Evolutionary conservation across 2,888 invertebrate species (phyloP), one percentile per base, ranked within the genome.

Genomic region (Urechis unicinctus): DNA sequence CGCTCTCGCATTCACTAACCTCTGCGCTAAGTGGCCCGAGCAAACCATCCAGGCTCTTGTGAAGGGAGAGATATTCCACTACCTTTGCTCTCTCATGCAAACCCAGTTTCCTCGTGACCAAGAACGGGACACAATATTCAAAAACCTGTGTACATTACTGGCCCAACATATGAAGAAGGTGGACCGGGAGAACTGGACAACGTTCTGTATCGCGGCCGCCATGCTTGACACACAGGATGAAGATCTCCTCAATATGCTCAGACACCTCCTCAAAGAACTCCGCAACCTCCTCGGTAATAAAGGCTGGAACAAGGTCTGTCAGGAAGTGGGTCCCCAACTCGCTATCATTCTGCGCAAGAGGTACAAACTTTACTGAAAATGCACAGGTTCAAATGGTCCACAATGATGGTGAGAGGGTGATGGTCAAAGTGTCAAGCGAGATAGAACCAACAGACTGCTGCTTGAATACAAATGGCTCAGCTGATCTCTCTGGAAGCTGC

Each of bases 341-440:
- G 36, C 59, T 17, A 47, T 41, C 30, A 43, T 46, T 17, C 52
- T 62, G 36, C 50, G 62, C n/a, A 58, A 57, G 30, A 45, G 50
- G 2, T 62, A 61, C 51, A 61, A 59, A 46, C 44, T 62, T 22
- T 62, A 62, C 49, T 62, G 41, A 36, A 17, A 36, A 36, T 36
- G 36, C 36, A 36, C 36, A 36, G 36, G 36, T n/a, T n/a, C n/a
- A n/a, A n/a, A n/a, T n/a, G n/a, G n/a, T n/a, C n/a, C n/a, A n/a
- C n/a, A n/a, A n/a, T n/a, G n/a, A n/a, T n/a, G n/a, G n/a, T n/a
- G n/a, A n/a, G n/a, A n/a, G n/a, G n/a, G n/a, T n/a, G n/a, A n/a
- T n/a, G n/a, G n/a, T n/a, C n/a, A n/a, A n/a, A n/a, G n/a, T n/a
- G n/a, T n/a, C n/a, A n/a, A n/a, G n/a, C n/a, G n/a, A n/a, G n/a